Conservation (phyloP, 1,140 invertebrate genomes). For the Glomeris maerens region DNA sequence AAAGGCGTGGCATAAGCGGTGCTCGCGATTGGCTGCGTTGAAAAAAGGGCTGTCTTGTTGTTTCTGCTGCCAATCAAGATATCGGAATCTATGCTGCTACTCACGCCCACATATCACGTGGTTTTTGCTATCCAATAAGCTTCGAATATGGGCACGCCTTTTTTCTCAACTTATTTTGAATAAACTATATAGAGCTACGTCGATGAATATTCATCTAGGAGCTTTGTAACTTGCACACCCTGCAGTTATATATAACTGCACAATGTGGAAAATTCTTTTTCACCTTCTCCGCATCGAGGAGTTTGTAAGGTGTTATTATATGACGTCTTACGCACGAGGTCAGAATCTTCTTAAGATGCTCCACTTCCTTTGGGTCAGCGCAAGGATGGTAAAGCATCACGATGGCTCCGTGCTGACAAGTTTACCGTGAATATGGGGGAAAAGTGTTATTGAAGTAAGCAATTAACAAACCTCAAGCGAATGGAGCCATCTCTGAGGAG, state of each 20-base stretch:
- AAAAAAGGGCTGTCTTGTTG: too few species aligned
- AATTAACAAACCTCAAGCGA: constrained; percentile 49
- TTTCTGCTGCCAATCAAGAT: too few species aligned
- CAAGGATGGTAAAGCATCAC: constrained; percentile 81
- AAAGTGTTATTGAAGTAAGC: constrained; percentile 3
- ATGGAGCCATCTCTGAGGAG: constrained; percentile 68
- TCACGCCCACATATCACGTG: too few species aligned
- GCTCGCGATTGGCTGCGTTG: too few species aligned
- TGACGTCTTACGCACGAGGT: constrained; percentile 57
- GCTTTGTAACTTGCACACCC: constrained; percentile 27
- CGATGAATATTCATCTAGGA: constrained; percentile 5
- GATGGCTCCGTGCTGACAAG: constrained; percentile 56
- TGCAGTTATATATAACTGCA: too few species aligned
- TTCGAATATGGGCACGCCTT: too few species aligned
- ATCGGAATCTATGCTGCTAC: too few species aligned
- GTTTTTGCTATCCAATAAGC: too few species aligned
- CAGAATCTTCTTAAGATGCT: constrained; percentile 46
- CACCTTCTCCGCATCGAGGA: constrained; percentile 45
- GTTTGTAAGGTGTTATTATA: constrained; percentile 58
- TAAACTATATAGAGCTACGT: not conserved
- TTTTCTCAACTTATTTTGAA: too few species aligned
- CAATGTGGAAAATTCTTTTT: too few species aligned
- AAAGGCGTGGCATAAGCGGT: too few species aligned
- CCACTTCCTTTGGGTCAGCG: constrained; percentile 49
- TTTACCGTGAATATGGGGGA: constrained; percentile 1